phyloP scores from a whole-genome alignment of 2,797 vertebrate species.

The Gymnothorax reevesii region DNA sequence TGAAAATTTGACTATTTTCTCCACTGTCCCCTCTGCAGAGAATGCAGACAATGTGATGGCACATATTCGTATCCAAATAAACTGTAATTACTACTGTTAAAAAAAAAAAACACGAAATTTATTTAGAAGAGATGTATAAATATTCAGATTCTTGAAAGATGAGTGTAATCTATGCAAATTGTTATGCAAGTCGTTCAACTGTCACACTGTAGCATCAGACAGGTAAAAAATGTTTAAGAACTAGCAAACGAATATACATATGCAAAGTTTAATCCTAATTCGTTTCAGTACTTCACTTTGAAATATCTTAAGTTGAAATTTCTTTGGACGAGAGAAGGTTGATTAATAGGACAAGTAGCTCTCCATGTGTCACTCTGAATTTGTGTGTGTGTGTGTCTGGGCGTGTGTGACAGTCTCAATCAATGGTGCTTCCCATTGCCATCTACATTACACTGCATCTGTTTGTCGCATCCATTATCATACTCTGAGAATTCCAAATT shows the following conservation, averaged over 20 bases:
- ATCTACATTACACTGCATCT: neutral
- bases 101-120: neutral
- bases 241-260: neutral
- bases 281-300: neutral
- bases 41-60: neutral
- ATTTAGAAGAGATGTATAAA: conserved; percentile 10
- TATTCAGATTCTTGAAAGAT: neutral
- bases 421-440: neutral
- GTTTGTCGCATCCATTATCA: neutral
- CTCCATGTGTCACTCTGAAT: neutral
- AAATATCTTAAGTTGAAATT: neutral
- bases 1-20: neutral
- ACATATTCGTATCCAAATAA: neutral
- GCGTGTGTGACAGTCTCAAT: neutral
- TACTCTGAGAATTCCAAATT: neutral
- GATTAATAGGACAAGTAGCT: neutral
- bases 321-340: neutral
- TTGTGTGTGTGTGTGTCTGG: neutral
- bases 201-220: neutral
- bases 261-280: neutral
- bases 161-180: conserved; percentile 1
- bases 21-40: neutral
- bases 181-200: neutral
- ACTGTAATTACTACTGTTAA: neutral
- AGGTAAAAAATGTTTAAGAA: neutral